Evolutionary conservation across 2,888 invertebrate species (phyloP).

Genomic region (Formica aserva): DNA sequence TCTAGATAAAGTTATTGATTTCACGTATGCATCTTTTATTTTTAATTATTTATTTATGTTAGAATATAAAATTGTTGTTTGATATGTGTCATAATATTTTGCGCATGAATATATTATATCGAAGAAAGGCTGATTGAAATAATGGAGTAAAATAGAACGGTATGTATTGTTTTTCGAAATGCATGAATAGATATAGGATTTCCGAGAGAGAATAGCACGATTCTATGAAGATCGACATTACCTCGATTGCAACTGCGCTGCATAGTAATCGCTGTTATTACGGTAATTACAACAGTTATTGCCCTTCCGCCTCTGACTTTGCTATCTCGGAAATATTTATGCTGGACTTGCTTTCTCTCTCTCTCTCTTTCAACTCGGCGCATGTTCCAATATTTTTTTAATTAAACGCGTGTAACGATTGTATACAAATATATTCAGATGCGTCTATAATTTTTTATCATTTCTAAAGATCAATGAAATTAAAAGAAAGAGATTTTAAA

Average conservation of each 20-base stretch:
- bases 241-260: conserved; percentile 36
- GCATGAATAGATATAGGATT: conserved; percentile 12
- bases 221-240: conserved; percentile 35
- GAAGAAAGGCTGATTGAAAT: background rate
- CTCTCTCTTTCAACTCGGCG: too few species aligned
- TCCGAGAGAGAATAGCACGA: conserved; percentile 24
- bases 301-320: conserved; percentile 51
- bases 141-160: conserved; percentile 3
- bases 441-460: background rate
- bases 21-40: background rate
- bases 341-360: conserved; percentile 16
- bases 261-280: conserved; percentile 66
- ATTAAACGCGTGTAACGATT: background rate
- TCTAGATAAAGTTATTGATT: background rate
- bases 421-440: background rate
- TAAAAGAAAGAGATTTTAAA: background rate
- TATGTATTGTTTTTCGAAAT: background rate
- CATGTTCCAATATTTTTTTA: conserved; percentile 6
- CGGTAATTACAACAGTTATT: conserved; percentile 62
- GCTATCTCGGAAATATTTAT: conserved; percentile 40
- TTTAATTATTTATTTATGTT: conserved; percentile 11
- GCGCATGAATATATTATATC: background rate
- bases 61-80: background rate
- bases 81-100: background rate
- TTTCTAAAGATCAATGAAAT: background rate